Evolutionary conservation across 2,797 vertebrate genomes (phyloP).

Genomic region (Notamacropus eugenii): DNA sequence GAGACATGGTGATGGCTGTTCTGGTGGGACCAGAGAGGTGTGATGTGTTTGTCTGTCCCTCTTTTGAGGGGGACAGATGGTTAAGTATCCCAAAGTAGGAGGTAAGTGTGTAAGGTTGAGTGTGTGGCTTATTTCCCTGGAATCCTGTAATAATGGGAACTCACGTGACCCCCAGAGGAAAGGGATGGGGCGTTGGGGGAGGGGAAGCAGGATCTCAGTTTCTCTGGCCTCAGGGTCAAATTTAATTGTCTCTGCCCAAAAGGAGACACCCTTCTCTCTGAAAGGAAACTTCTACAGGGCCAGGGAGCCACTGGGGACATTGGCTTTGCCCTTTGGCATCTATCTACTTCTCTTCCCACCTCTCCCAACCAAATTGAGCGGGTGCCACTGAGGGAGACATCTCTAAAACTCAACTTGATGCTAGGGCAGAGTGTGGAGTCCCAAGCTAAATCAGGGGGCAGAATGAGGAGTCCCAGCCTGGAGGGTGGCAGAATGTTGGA

Average conservation of each 20-base stretch:
- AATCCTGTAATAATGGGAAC: constrained; percentile 39
- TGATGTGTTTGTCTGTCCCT: neutral
- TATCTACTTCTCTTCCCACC: neutral
- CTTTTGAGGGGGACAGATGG: neutral
- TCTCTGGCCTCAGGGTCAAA: constrained; percentile 50
- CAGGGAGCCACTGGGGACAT: constrained; percentile 51
- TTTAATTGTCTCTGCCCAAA: constrained; percentile 78
- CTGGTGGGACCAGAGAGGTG: constrained; percentile 13
- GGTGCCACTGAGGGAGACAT: neutral
- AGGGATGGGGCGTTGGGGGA: constrained; percentile 14
- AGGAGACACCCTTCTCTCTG: constrained; percentile 80
- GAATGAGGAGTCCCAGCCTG: neutral
- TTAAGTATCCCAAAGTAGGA: neutral
- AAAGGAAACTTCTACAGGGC: constrained; percentile 80
- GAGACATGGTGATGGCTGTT: constrained; percentile 75
- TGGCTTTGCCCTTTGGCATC: neutral
- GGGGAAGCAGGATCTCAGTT: constrained; percentile 43
- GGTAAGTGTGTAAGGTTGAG: constrained; percentile 27
- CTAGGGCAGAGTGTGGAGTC: neutral
- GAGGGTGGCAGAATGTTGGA: neutral
- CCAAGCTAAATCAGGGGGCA: neutral
- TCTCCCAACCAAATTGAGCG: neutral
- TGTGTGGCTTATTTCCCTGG: constrained; percentile 42
- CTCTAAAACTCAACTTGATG: neutral
- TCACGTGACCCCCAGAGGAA: constrained; percentile 59